Evolutionary conservation across 2,797 vertebrate genomes (phyloP).

Genomic region (Vespertilio murinus): DNA sequence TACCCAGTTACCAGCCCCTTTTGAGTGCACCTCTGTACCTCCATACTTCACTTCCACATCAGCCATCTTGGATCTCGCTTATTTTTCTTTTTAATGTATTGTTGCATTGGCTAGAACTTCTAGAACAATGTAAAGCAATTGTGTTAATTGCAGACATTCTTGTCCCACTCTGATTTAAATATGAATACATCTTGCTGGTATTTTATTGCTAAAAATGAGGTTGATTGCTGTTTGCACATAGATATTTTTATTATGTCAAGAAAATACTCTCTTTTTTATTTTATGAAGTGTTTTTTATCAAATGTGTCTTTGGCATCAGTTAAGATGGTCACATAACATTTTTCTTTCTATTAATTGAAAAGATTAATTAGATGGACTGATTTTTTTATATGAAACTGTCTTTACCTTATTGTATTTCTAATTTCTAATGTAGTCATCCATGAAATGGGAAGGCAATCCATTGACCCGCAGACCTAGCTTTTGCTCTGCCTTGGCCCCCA

Average conservation of each 20-base stretch:
- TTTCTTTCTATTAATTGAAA: slow-evolving; percentile 19
- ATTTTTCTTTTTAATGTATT: slow-evolving; percentile 47
- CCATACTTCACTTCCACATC: too few species aligned
- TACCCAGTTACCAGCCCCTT: too few species aligned
- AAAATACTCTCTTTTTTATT: slow-evolving; percentile 52
- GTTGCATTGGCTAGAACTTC: slow-evolving; percentile 29
- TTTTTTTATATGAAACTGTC: slow-evolving; percentile 7
- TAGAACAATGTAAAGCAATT: slow-evolving; percentile 51
- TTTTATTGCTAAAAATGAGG: slow-evolving; percentile 48
- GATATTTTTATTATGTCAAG: background rate
- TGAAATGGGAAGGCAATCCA: background rate
- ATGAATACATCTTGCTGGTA: background rate
- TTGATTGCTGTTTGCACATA: background rate
- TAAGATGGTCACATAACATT: background rate
- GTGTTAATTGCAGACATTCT: slow-evolving; percentile 27
- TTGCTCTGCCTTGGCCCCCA: background rate
- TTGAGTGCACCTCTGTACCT: too few species aligned
- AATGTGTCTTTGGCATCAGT: slow-evolving; percentile 18
- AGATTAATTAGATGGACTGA: background rate
- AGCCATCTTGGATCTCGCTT: background rate
- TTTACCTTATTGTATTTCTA: background rate
- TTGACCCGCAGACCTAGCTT: background rate
- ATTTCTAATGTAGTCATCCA: background rate
- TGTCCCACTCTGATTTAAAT: background rate
- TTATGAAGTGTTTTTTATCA: slow-evolving; percentile 23